Conservation (phyloP, 2,797 vertebrate species). For the Notamacropus eugenii region DNA sequence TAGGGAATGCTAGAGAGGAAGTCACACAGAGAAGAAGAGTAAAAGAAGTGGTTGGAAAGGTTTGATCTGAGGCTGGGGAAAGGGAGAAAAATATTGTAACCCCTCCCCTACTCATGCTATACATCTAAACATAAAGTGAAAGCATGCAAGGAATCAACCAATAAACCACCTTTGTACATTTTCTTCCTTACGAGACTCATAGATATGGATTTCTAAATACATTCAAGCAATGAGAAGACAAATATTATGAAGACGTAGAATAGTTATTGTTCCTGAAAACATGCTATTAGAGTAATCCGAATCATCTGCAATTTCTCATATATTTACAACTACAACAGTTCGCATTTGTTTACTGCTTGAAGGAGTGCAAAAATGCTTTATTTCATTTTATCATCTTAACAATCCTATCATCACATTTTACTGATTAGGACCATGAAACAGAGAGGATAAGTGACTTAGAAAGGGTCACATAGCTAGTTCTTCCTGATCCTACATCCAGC, state of each 20-base stretch:
- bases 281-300: not conserved
- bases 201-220: not conserved
- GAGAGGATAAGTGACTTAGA: no score
- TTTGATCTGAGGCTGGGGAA: not conserved
- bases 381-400: not conserved
- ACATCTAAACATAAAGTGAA: not conserved
- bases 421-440: not conserved
- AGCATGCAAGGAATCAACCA: not conserved
- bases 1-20: not conserved
- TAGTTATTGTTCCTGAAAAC: not conserved
- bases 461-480: not conserved
- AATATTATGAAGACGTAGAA: not conserved
- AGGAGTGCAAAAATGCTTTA: not conserved
- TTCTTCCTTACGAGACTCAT: not conserved
- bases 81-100: not conserved
- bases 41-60: not conserved
- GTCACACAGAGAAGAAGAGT: not conserved
- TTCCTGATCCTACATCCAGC: not conserved
- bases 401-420: not conserved
- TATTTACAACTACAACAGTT: no score
- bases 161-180: not conserved
- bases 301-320: no score
- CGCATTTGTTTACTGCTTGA: not conserved
- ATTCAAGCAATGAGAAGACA: not conserved
- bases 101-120: not conserved